These are phyloP conservation scores for Mionectes olivaceus DNA, from an alignment of 2,797 vertebrate genomes.

Conservation along the genomic window DNA sequence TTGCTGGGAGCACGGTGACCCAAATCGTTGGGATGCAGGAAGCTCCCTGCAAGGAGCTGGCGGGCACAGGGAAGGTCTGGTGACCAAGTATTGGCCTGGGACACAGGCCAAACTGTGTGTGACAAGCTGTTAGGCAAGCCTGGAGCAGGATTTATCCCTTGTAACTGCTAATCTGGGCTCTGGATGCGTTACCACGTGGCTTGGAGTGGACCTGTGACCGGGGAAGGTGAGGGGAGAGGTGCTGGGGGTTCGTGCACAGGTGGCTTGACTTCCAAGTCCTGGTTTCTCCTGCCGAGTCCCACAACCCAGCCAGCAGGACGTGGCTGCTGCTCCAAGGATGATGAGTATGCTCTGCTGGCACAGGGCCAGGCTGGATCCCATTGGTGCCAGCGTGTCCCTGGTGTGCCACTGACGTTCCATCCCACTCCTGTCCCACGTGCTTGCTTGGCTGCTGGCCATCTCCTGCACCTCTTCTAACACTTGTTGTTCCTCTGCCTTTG, in stretches of 20 bases:
- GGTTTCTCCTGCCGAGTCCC: not conserved
- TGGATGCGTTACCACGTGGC: rapidly evolving
- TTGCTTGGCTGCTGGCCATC: not conserved
- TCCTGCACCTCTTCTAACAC: not conserved
- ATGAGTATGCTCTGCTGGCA: not conserved
- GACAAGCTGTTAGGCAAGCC: not conserved
- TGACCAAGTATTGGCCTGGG: not conserved
- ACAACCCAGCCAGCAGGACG: not conserved
- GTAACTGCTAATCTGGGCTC: not conserved
- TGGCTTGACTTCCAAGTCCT: not conserved
- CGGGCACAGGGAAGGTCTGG: not conserved
- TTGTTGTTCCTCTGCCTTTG: not conserved
- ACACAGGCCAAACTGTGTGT: not conserved
- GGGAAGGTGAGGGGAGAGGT: not conserved
- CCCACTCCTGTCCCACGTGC: not conserved
- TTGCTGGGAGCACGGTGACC: not conserved
- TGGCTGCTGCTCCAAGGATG: not conserved
- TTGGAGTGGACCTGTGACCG: not conserved
- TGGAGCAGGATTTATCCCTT: not conserved
- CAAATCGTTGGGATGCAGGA: not conserved
- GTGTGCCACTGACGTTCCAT: rapidly evolving
- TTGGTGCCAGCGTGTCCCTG: not conserved
- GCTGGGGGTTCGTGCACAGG: not conserved
- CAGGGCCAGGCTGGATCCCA: not conserved
- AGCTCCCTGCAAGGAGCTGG: not conserved